phyloP scores from a whole-genome alignment of 1,140 invertebrate species.

The Aplysia californica region DNA sequence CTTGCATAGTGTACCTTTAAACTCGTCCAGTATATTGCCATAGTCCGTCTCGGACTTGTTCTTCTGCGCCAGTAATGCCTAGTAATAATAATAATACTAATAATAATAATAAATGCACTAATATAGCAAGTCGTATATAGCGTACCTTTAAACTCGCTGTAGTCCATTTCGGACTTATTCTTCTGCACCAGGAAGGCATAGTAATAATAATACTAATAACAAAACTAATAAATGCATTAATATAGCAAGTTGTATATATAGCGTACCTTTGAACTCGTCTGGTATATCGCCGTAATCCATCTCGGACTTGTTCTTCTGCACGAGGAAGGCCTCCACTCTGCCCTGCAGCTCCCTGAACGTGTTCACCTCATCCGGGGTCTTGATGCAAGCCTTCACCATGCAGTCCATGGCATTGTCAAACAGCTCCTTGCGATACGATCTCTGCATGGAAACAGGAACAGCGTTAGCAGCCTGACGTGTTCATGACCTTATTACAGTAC shows the following conservation, averaged over 20 bases:
- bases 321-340: constrained; percentile 82
- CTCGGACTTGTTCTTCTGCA: constrained; percentile 76
- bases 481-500: no score
- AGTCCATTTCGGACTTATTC: constrained; percentile 76
- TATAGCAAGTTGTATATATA: no score
- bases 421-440: constrained; percentile 92
- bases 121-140: no score
- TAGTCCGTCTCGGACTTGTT: not conserved
- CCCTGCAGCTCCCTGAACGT: constrained; percentile 84
- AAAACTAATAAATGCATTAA: no score
- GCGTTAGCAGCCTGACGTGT: no score
- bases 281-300: constrained; percentile 95
- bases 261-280: constrained; percentile 94
- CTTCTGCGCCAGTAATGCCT: not conserved
- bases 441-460: constrained; percentile 73
- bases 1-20: not conserved
- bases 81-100: no score
- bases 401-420: constrained; percentile 89
- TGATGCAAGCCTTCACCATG: constrained; percentile 84
- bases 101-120: no score
- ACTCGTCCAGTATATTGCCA: not conserved
- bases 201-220: no score
- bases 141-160: constrained; percentile 92
- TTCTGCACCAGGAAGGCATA: constrained; percentile 70
- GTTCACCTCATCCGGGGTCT: constrained; percentile 82